phyloP scores from a whole-genome alignment of 2,113 vertebrate genomes.

The Caretta caretta region DNA sequence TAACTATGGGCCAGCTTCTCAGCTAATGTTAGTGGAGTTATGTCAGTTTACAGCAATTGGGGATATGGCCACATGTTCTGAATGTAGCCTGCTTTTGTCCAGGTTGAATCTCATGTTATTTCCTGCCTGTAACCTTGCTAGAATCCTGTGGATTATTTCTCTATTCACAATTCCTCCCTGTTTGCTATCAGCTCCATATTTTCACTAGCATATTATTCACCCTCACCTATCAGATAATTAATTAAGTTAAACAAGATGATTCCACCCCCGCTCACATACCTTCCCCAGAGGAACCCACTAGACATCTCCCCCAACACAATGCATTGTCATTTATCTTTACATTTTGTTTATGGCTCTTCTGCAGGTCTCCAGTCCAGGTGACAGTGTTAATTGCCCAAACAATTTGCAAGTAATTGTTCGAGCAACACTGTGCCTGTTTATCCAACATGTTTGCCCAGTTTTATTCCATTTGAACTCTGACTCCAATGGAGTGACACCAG shows the following conservation, averaged over 20 bases:
- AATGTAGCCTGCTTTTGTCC: neutral
- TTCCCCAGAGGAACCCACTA: neutral
- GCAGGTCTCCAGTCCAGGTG: neutral
- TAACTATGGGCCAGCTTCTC: neutral
- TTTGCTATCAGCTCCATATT: neutral
- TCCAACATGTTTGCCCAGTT: neutral
- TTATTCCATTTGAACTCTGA: neutral
- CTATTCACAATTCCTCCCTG: neutral
- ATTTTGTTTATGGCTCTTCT: neutral
- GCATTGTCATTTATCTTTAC: neutral
- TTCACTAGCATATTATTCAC: neutral
- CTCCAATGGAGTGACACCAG: accelerated
- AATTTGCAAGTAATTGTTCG: conserved; percentile 1
- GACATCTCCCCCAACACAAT: neutral
- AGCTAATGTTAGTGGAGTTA: neutral
- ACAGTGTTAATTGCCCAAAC: conserved; percentile 19
- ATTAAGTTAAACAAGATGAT: accelerated
- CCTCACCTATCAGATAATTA: neutral
- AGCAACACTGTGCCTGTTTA: neutral
- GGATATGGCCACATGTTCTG: neutral
- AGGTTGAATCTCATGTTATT: neutral
- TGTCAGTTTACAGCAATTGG: neutral
- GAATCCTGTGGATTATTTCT: neutral
- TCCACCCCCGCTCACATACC: neutral
- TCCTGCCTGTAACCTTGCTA: neutral